phyloP scores from a whole-genome alignment of 2,888 invertebrate genomes.

The Eristalis tenax region DNA sequence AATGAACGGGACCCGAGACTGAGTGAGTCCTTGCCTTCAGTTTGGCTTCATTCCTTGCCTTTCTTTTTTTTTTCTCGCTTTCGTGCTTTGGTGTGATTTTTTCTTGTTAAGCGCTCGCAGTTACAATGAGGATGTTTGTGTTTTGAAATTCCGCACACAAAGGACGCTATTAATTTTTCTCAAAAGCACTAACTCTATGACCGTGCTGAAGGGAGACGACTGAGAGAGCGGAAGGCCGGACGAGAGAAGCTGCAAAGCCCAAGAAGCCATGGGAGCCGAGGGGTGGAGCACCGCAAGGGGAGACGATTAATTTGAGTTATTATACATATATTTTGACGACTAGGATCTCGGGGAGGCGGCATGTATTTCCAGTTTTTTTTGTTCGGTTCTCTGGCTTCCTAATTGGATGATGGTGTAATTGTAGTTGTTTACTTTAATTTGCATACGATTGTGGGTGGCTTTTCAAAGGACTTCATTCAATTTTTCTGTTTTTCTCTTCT shows the following conservation, averaged over 20 bases:
- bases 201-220: neutral
- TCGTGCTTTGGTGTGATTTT: constrained; percentile 2
- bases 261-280: neutral
- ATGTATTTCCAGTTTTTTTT: neutral
- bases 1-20: constrained; percentile 10
- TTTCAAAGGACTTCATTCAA: neutral
- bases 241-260: neutral
- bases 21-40: constrained; percentile 1
- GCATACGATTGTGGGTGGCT: neutral
- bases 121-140: constrained; percentile 14
- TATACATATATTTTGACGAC: neutral
- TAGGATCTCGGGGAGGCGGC: neutral
- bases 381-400: neutral
- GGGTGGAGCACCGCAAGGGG: neutral
- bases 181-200: neutral
- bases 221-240: neutral
- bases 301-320: constrained; percentile 17
- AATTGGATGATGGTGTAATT: constrained; percentile 10
- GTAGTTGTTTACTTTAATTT: constrained; percentile 10
- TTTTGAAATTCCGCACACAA: constrained; percentile 29
- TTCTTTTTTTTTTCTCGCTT: neutral
- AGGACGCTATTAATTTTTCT: constrained; percentile 25
- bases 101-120: neutral
- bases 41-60: neutral
- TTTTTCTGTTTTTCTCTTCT: neutral